Conservation (phyloP, 2,797 vertebrate genomes). For the Sitta carolinensis region DNA sequence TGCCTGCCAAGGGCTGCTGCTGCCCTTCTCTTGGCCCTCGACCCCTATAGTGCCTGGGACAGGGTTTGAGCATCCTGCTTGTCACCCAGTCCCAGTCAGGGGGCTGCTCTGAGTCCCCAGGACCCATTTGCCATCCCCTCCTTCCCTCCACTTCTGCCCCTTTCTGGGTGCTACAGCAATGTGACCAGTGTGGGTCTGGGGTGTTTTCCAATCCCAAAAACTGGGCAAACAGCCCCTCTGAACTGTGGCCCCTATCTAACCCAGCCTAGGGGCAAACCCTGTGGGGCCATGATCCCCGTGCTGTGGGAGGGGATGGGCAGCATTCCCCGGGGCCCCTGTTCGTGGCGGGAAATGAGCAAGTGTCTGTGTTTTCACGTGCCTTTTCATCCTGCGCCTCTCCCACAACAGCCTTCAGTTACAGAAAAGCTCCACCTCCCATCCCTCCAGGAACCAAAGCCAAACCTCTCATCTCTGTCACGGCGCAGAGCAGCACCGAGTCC, state of each 20-base stretch:
- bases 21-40: rapidly evolving
- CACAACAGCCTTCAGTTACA: slow-evolving; percentile 91
- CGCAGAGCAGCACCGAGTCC: slow-evolving; percentile 98
- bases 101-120: background rate
- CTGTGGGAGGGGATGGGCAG: background rate
- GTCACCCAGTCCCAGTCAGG: rapidly evolving
- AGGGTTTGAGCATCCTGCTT: rapidly evolving
- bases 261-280: background rate
- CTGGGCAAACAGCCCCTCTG: background rate
- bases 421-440: slow-evolving; percentile 94
- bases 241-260: background rate
- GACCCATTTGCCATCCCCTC: background rate
- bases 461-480: slow-evolving; percentile 93
- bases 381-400: slow-evolving; percentile 39
- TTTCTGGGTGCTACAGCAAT: background rate
- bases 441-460: slow-evolving; percentile 95
- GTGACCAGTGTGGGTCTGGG: background rate
- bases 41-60: rapidly evolving
- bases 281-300: rapidly evolving
- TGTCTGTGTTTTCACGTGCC: slow-evolving; percentile 55
- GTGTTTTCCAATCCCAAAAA: background rate
- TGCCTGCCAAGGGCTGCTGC: background rate
- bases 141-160: slow-evolving; percentile 30
- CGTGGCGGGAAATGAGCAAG: background rate
- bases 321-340: background rate